Evolutionary conservation across 92 coral and sea anemone species (phyloP).

Genomic region (Pocillopora grandis): DNA sequence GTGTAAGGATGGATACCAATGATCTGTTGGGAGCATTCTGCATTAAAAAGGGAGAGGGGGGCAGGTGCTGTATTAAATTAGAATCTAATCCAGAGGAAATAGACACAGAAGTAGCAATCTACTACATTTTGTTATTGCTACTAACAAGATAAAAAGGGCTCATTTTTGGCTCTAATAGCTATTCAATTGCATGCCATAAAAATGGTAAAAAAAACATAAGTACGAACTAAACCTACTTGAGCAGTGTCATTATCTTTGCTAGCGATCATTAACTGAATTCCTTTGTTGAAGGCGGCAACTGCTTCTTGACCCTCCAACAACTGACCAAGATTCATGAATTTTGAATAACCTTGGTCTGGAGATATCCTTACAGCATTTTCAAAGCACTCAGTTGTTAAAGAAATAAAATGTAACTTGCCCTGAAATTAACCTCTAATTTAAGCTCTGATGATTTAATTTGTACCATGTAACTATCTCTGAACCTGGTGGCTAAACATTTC

Average conservation of each 20-base stretch:
- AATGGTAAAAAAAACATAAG: background rate
- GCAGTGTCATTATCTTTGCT: constrained; percentile 33
- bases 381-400: constrained; percentile 67
- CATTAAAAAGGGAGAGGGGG: too few species aligned
- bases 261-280: constrained; percentile 83
- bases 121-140: too few species aligned
- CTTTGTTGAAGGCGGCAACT: constrained; percentile 78
- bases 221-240: background rate
- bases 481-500: too few species aligned
- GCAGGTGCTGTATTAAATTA: too few species aligned
- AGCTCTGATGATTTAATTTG: too few species aligned
- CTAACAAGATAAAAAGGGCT: too few species aligned
- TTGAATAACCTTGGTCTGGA: constrained; percentile 77
- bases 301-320: constrained; percentile 85
- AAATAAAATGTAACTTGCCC: background rate
- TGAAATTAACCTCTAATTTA: background rate
- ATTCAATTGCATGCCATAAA: background rate
- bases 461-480: too few species aligned
- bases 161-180: too few species aligned
- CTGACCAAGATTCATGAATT: constrained; percentile 95
- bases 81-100: too few species aligned
- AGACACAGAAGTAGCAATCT: too few species aligned
- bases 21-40: too few species aligned
- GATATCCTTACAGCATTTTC: constrained; percentile 70
- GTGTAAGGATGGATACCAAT: too few species aligned